Conservation (phyloP, 2,113 vertebrate species). For the Pseudopodoces humilis region DNA sequence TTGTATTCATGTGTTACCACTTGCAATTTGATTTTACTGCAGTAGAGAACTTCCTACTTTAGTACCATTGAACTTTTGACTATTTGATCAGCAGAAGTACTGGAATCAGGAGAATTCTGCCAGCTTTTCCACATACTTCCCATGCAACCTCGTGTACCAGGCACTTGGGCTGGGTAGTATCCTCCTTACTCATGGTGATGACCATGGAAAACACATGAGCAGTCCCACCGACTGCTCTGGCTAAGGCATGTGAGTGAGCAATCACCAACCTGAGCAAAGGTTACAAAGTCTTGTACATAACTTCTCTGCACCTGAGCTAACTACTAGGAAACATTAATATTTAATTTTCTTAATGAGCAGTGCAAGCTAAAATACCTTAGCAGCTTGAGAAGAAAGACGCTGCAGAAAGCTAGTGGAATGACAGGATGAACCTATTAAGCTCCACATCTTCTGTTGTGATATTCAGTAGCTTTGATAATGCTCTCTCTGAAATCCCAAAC, state of each 20-base stretch:
- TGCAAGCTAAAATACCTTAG: background rate
- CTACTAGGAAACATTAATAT: background rate
- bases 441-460: background rate
- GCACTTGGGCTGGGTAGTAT: background rate
- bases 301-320: background rate
- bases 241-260: background rate
- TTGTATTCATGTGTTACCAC: background rate
- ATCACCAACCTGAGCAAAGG: background rate
- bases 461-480: background rate
- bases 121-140: background rate
- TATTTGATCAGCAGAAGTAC: background rate
- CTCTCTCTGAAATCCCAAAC: background rate
- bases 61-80: background rate
- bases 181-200: background rate
- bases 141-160: background rate
- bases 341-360: background rate
- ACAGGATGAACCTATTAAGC: background rate
- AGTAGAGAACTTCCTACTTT: background rate
- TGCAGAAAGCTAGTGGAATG: background rate
- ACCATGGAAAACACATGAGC: background rate
- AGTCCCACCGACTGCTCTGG: background rate
- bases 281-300: background rate
- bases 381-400: background rate
- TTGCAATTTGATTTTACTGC: background rate
- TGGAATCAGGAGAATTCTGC: background rate